phyloP scores from a whole-genome alignment of 2,888 invertebrate species.

The Pinctada fucata region DNA sequence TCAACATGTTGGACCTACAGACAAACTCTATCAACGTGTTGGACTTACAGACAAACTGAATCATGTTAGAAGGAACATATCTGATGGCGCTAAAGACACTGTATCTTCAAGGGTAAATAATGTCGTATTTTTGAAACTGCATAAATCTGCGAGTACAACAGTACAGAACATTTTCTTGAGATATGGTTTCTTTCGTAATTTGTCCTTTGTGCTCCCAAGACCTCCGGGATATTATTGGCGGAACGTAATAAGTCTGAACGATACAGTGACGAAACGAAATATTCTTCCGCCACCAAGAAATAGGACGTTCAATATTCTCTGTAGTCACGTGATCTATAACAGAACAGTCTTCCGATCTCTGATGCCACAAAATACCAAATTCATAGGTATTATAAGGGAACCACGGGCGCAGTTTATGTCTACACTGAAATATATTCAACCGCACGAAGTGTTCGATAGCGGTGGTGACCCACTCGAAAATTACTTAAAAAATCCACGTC shows the following conservation, averaged over 20 bases:
- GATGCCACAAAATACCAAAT: constrained; percentile 51
- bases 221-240: constrained; percentile 14
- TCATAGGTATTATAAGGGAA: constrained; percentile 56
- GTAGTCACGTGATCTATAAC: constrained; percentile 56
- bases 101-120: too few species aligned
- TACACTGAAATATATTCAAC: constrained; percentile 52
- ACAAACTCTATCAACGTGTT: too few species aligned
- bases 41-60: too few species aligned
- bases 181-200: constrained; percentile 44
- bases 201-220: constrained; percentile 54
- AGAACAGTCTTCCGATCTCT: constrained; percentile 43
- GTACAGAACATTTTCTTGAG: constrained; percentile 51
- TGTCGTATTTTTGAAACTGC: background rate
- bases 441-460: constrained; percentile 47
- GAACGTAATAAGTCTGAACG: constrained; percentile 46
- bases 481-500: constrained; percentile 48
- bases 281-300: constrained; percentile 45
- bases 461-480: constrained; percentile 45
- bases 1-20: too few species aligned
- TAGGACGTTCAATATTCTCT: constrained; percentile 51
- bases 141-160: background rate
- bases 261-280: constrained; percentile 39
- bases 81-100: too few species aligned
- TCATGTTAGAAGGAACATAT: too few species aligned
- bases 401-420: constrained; percentile 57